Evolutionary conservation across 2,113 vertebrate species (phyloP).

Genomic region (Halichoeres trimaculatus): DNA sequence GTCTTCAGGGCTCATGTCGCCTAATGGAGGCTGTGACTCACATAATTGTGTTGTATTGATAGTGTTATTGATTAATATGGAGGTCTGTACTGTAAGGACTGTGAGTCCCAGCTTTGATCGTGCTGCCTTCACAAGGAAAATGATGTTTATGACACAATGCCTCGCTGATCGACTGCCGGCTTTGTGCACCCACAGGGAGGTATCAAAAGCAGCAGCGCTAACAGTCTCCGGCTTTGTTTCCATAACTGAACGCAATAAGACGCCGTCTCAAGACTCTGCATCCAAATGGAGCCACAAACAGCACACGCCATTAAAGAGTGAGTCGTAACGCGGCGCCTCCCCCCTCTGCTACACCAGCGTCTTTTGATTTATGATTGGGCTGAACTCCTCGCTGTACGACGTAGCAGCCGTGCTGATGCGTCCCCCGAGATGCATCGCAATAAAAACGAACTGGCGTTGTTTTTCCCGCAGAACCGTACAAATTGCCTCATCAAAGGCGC

Average conservation of each 20-base stretch:
- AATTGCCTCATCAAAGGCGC: conserved; percentile 79
- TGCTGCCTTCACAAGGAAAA: conserved; percentile 38
- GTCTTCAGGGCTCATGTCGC: neutral
- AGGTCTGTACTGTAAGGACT: neutral
- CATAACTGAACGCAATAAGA: conserved; percentile 28
- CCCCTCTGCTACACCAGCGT: conserved; percentile 20
- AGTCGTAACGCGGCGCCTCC: conserved; percentile 36
- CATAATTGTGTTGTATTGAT: conserved; percentile 22
- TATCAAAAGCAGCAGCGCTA: conserved; percentile 22
- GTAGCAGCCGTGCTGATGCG: conserved; percentile 51
- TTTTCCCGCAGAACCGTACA: conserved; percentile 71
- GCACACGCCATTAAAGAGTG: conserved; percentile 62
- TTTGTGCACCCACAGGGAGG: conserved; percentile 19
- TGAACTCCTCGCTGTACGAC: conserved; percentile 49
- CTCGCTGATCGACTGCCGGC: conserved; percentile 27
- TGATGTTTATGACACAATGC: conserved; percentile 31
- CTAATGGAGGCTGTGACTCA: conserved; percentile 3
- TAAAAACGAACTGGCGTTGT: conserved; percentile 76
- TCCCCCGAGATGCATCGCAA: conserved; percentile 69
- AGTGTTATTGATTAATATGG: conserved; percentile 14
- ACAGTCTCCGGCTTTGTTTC: conserved; percentile 31
- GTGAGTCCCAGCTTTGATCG: neutral
- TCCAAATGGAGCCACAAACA: conserved; percentile 56
- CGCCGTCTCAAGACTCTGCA: conserved; percentile 36
- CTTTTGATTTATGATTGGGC: conserved; percentile 72